These are phyloP conservation scores for Lycaon pictus DNA, from an alignment of 2,113 vertebrate genomes.

Conservation along the genomic window DNA sequence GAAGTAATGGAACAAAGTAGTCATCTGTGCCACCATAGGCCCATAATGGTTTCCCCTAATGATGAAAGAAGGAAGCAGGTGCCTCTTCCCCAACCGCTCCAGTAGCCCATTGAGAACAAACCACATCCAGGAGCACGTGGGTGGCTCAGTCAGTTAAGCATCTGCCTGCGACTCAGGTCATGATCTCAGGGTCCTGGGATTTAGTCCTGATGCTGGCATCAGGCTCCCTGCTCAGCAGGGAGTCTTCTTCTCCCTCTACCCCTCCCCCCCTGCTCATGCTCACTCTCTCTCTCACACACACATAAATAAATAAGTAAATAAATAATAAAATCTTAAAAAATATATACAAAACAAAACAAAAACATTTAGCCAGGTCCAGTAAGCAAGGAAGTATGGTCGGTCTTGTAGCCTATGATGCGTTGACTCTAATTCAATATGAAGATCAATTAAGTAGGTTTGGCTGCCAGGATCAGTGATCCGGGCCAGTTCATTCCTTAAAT, in stretches of 20 bases:
- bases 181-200: no score
- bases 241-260: no score
- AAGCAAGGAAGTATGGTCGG: neutral
- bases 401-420: neutral
- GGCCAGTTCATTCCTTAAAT: neutral
- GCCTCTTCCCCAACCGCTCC: neutral
- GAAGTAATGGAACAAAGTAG: neutral
- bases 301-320: no score
- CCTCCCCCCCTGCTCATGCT: no score
- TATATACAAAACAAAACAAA: no score
- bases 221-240: no score
- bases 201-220: no score
- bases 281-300: no score
- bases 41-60: neutral
- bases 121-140: no score
- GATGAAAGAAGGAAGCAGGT: neutral
- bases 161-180: no score
- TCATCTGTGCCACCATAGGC: neutral
- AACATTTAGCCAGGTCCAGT: neutral
- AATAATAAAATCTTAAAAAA: no score
- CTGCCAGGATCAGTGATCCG: neutral
- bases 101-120: neutral
- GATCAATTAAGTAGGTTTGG: neutral
- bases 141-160: no score
- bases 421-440: neutral